Evolutionary conservation across 2,888 invertebrate genomes (phyloP).

Genomic region (Diloba caeruleocephala): DNA sequence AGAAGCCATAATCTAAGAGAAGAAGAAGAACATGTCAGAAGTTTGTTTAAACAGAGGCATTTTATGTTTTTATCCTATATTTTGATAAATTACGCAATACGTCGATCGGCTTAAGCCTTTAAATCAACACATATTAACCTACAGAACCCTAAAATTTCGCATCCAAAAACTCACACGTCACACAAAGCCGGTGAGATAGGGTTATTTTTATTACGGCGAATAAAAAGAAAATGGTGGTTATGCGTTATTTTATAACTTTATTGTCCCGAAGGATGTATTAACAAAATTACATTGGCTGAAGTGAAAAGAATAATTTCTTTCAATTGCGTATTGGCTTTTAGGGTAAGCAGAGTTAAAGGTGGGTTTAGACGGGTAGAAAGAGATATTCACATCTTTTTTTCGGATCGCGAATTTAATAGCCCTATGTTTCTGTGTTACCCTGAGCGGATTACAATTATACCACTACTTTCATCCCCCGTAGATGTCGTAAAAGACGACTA

Average conservation of each 20-base stretch:
- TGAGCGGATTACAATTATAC: no score
- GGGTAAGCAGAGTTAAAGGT: neutral
- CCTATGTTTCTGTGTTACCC: no score
- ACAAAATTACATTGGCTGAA: slow-evolving; percentile 42
- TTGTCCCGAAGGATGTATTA: slow-evolving; percentile 47
- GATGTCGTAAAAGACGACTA: no score
- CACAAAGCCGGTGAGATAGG: slow-evolving; percentile 53
- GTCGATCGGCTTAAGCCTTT: slow-evolving; percentile 14
- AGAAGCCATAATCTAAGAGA: no score
- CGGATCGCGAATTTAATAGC: no score
- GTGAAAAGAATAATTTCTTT: slow-evolving; percentile 46
- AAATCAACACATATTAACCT: slow-evolving; percentile 26
- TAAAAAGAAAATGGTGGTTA: slow-evolving; percentile 49
- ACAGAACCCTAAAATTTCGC: slow-evolving; percentile 39
- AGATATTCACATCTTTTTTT: no score
- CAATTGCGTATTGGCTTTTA: slow-evolving; percentile 30
- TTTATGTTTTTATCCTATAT: no score
- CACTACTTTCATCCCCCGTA: no score
- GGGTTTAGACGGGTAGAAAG: no score
- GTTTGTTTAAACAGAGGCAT: no score
- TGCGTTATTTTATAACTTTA: slow-evolving; percentile 49
- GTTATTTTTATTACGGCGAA: slow-evolving; percentile 54
- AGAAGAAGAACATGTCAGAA: no score
- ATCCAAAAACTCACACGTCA: slow-evolving; percentile 37
- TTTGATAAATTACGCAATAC: no score